Evolutionary conservation across 2,888 invertebrate species (phyloP).

Genomic region (Amiota mariae): DNA sequence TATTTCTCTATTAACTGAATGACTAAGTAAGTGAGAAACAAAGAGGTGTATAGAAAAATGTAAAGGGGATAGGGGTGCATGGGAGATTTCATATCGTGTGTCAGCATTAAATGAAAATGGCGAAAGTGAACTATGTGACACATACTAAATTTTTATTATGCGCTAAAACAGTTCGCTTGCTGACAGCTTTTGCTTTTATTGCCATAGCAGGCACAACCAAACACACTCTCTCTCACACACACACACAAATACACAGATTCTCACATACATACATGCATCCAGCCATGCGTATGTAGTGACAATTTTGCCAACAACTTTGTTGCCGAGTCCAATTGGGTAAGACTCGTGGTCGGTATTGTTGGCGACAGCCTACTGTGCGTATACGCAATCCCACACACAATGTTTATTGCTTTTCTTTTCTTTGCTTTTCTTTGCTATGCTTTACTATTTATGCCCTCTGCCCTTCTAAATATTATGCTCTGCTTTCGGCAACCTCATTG

Average conservation of each 20-base stretch:
- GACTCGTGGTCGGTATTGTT: slow-evolving; percentile 23
- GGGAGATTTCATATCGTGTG: not conserved
- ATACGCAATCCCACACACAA: not conserved
- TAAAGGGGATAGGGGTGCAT: not conserved
- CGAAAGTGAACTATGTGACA: slow-evolving; percentile 54
- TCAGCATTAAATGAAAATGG: slow-evolving; percentile 24
- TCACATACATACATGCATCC: slow-evolving; percentile 56
- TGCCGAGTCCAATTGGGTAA: too few relatives aligned
- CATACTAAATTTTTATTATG: slow-evolving; percentile 64
- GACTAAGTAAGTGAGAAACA: not conserved
- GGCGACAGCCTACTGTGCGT: slow-evolving; percentile 6
- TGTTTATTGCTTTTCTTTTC: too few relatives aligned
- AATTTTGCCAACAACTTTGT: too few relatives aligned
- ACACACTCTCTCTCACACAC: slow-evolving; percentile 22
- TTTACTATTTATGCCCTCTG: not conserved
- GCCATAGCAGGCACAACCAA: not conserved
- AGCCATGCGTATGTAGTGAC: too few relatives aligned
- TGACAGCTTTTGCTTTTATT: slow-evolving; percentile 5
- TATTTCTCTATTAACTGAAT: too few relatives aligned
- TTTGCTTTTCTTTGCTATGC: not conserved
- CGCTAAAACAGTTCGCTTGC: slow-evolving; percentile 33
- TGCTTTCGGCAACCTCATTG: too few relatives aligned
- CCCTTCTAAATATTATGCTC: too few relatives aligned
- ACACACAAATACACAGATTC: slow-evolving; percentile 46
- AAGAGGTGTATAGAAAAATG: not conserved